phyloP scores from a whole-genome alignment of 92 coral and sea anemone genomes.

The Nematostella vectensis region DNA sequence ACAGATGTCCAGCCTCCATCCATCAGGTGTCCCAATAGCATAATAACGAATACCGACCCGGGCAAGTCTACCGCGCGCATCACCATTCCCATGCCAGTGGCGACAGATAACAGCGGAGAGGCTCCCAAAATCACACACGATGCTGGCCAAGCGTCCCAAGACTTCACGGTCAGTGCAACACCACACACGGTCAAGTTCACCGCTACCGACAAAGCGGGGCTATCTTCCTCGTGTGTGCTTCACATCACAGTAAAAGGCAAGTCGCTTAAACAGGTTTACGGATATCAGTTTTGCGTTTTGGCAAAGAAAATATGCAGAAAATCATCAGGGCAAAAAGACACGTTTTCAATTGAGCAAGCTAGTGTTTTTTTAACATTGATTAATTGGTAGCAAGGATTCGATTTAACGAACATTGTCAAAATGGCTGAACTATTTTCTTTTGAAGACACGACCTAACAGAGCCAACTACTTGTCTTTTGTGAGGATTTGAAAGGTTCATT shows the following conservation, averaged over 20 bases:
- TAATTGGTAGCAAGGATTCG: too few species aligned
- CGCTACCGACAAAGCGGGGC: conserved; percentile 80
- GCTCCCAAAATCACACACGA: conserved; percentile 49
- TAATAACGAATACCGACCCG: conserved; percentile 49
- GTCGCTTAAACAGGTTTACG: not conserved
- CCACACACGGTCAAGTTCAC: conserved; percentile 67
- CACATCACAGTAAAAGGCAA: conserved; percentile 75
- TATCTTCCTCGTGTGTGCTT: conserved; percentile 47
- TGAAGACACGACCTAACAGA: too few species aligned
- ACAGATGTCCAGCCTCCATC: conserved; percentile 65
- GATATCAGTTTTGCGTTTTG: too few species aligned
- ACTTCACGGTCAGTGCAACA: conserved; percentile 34
- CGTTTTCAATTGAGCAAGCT: too few species aligned
- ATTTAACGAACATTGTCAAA: too few species aligned
- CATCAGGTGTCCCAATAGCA: conserved; percentile 58
- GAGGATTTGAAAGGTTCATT: too few species aligned
- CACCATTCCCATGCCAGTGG: conserved; percentile 49
- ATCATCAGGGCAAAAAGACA: too few species aligned
- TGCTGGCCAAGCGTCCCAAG: conserved; percentile 45
- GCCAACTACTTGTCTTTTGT: too few species aligned
- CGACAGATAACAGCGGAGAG: conserved; percentile 76
- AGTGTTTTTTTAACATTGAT: too few species aligned
- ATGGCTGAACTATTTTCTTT: too few species aligned
- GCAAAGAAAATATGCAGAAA: too few species aligned
- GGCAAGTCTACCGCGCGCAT: conserved; percentile 53